phyloP scores from a whole-genome alignment of 2,797 vertebrate genomes.

The Tapirus indicus region DNA sequence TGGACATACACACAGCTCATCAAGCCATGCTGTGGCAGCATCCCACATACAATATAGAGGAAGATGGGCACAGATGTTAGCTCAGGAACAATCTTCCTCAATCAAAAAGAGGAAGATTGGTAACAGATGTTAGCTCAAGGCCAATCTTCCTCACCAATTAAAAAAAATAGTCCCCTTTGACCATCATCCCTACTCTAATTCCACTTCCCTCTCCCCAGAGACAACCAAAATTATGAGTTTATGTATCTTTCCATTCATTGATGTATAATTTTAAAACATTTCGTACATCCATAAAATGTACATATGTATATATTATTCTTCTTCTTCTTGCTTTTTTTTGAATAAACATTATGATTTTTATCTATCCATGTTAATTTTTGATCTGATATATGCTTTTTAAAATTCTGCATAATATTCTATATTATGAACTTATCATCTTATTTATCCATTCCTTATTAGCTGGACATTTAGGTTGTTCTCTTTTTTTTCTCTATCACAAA shows the following conservation, averaged over 20 bases:
- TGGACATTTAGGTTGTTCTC: background rate
- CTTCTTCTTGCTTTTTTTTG: slow-evolving; percentile 15
- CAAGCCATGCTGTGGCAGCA: too few relatives aligned
- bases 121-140: too few relatives aligned
- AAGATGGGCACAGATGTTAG: too few relatives aligned
- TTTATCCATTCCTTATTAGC: background rate
- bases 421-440: background rate
- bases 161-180: background rate
- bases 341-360: background rate
- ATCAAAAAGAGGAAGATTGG: too few relatives aligned
- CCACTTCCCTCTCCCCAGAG: background rate
- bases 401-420: background rate
- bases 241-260: background rate
- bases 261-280: background rate
- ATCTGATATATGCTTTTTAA: background rate
- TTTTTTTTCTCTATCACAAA: background rate
- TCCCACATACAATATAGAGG: too few relatives aligned
- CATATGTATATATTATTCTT: background rate
- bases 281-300: background rate
- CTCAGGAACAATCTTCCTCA: too few relatives aligned
- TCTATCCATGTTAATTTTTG: background rate
- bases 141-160: too few relatives aligned
- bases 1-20: too few relatives aligned
- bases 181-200: background rate
- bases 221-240: background rate